Evolutionary conservation across 2,113 vertebrate species (phyloP).

Genomic region (Toxotes jaculatrix): DNA sequence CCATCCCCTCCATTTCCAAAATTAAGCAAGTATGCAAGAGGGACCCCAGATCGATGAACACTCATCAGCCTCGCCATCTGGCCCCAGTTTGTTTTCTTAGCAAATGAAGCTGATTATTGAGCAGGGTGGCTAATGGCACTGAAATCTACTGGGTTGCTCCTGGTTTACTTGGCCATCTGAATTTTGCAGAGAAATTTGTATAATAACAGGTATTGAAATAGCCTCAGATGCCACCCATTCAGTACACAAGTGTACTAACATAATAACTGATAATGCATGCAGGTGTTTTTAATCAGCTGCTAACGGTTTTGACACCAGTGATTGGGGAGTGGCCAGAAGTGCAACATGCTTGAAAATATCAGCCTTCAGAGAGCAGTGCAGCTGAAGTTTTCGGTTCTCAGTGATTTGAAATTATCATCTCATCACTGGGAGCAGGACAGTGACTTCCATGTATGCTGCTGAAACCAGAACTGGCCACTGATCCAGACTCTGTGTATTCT

Average conservation of each 20-base stretch:
- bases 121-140: constrained; percentile 73
- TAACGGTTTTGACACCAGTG: constrained; percentile 39
- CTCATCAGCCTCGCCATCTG: constrained; percentile 84
- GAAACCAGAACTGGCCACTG: not conserved
- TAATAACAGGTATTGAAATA: constrained; percentile 57
- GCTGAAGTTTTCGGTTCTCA: not conserved
- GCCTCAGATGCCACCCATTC: constrained; percentile 42
- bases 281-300: constrained; percentile 62
- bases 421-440: not conserved
- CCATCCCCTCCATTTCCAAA: constrained; percentile 69
- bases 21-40: constrained; percentile 70
- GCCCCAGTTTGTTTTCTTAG: constrained; percentile 82
- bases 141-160: constrained; percentile 71
- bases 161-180: constrained; percentile 69
- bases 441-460: not conserved
- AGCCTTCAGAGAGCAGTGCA: constrained; percentile 24
- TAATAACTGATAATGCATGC: constrained; percentile 51
- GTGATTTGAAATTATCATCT: not conserved
- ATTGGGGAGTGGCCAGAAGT: constrained; percentile 51
- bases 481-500: not conserved
- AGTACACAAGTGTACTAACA: constrained; percentile 26
- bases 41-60: constrained; percentile 82
- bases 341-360: constrained; percentile 22
- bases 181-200: constrained; percentile 59
- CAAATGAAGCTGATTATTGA: constrained; percentile 84